These are phyloP conservation scores for Cherax quadricarinatus DNA, from an alignment of 1,140 invertebrate species.

Conservation along the genomic window DNA sequence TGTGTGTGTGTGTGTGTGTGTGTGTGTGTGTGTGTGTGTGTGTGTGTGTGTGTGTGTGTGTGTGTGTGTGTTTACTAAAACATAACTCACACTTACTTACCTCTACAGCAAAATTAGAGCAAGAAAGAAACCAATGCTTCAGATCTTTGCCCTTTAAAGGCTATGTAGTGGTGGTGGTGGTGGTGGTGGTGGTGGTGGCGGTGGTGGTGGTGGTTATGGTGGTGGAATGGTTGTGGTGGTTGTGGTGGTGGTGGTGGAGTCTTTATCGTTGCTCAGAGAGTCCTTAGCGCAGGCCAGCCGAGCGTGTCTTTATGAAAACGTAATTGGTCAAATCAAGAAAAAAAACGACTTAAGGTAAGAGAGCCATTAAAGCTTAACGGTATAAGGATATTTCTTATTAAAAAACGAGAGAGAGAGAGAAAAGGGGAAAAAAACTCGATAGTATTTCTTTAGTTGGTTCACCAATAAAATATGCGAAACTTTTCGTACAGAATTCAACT, in stretches of 20 bases:
- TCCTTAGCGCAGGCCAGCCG: not conserved
- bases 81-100: not conserved
- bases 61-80: not conserved
- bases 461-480: no score
- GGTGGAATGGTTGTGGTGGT: not conserved
- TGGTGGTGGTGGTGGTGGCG: not conserved
- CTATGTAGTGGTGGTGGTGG: not conserved
- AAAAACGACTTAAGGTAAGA: not conserved
- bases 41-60: no score
- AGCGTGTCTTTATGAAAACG: not conserved
- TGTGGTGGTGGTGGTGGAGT: not conserved
- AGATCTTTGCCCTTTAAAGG: not conserved
- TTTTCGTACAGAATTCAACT: no score
- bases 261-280: not conserved
- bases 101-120: not conserved
- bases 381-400: not conserved
- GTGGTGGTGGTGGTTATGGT: not conserved
- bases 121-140: not conserved
- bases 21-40: no score
- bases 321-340: constrained; percentile 14
- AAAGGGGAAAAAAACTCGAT: not conserved
- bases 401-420: not conserved
- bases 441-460: not conserved
- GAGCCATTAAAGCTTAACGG: constrained; percentile 1
- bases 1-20: no score